Conservation (phyloP, 2,113 vertebrate species). For the Antechinus stuartii region DNA sequence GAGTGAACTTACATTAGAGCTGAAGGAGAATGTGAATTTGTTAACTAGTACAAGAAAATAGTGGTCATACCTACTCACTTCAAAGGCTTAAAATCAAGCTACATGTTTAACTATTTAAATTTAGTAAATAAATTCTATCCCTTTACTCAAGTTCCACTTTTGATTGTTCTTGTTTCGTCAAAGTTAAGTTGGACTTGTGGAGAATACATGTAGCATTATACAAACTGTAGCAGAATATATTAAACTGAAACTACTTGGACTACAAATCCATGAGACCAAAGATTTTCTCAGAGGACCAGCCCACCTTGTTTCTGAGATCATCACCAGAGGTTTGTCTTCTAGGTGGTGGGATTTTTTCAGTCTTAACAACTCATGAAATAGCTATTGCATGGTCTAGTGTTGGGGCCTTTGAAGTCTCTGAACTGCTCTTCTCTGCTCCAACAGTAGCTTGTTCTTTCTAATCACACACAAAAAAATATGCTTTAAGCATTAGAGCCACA, state of each 20-base stretch:
- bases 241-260: not conserved
- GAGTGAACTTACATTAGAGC: not conserved
- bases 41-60: not conserved
- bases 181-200: not conserved
- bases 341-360: not conserved
- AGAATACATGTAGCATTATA: not conserved
- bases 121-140: not conserved
- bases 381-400: not conserved
- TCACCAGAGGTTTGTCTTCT: not conserved
- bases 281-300: not conserved
- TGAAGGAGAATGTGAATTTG: not conserved
- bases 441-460: slow-evolving; percentile 62
- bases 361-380: not conserved
- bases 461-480: slow-evolving; percentile 39
- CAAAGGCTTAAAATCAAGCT: not conserved
- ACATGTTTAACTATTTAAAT: not conserved
- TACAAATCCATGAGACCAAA: not conserved
- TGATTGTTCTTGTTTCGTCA: not conserved
- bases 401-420: slow-evolving; percentile 33
- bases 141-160: not conserved
- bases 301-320: not conserved
- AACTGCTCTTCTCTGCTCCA: slow-evolving; percentile 9
- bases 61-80: not conserved
- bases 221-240: not conserved
- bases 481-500: slow-evolving; percentile 40